Evolutionary conservation across 35 echinoderm and acorn worm species (phyloP).

Genomic region (Lytechinus variegatus): DNA sequence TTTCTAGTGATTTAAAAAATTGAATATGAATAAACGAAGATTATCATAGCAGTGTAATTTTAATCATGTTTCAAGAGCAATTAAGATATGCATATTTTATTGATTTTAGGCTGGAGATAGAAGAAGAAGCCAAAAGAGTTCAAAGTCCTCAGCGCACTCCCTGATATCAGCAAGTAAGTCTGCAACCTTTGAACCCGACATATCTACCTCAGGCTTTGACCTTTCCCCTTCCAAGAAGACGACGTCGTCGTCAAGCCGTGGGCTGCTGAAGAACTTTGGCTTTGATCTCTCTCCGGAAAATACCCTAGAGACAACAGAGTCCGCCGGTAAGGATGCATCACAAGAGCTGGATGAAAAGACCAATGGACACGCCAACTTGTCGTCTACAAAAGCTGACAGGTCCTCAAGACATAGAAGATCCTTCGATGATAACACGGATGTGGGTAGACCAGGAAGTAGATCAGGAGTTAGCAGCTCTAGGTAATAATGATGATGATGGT

Average conservation of each 20-base stretch:
- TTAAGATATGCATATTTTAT: not conserved
- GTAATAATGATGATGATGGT: not conserved
- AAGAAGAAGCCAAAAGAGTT: constrained; percentile 33
- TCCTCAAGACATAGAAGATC: constrained; percentile 28
- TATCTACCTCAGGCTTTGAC: constrained; percentile 11
- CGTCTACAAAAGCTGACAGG: not conserved
- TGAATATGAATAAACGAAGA: too few species aligned
- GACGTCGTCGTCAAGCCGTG: constrained; percentile 30
- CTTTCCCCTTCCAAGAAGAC: constrained; percentile 22
- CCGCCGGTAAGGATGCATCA: not conserved
- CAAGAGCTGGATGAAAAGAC: not conserved
- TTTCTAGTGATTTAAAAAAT: too few species aligned
- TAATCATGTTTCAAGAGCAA: not conserved
- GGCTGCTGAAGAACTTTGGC: constrained; percentile 44
- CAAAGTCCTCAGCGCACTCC: not conserved
- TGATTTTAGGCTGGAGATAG: not conserved
- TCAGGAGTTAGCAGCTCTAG: constrained; percentile 7
- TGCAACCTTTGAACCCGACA: not conserved
- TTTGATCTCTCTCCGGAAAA: constrained; percentile 47
- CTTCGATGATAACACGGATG: not conserved
- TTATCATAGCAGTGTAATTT: not conserved
- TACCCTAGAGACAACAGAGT: not conserved
- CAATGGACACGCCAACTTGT: not conserved
- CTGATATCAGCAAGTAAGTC: not conserved
- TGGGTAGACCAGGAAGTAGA: not conserved